Evolutionary conservation across 2,113 vertebrate genomes (phyloP), one percentile per base, ranked within the genome.

Genomic region (Grantiella picta): DNA sequence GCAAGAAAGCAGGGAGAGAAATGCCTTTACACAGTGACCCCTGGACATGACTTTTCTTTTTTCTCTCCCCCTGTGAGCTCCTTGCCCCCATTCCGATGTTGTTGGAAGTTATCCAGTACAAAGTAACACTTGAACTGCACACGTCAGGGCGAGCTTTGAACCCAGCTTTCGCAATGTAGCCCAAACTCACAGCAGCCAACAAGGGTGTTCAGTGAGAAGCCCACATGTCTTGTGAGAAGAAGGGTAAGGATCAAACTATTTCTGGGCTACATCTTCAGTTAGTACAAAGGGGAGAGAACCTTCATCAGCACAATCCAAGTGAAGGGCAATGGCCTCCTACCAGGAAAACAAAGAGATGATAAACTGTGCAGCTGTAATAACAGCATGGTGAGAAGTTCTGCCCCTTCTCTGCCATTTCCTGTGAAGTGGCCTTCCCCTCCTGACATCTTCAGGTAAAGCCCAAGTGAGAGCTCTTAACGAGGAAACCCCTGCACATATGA

Each of bases 101-200:
- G 75, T 23, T 96, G 92, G 90, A 96, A 89, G 82, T 27, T 36
- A 71, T 64, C 78, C 95, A 96, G 95, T 90, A 94, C 93, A 97
- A 97, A 96, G 93, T 96, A 90, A 93, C 42, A 11, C 79, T 83
- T 35, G 18, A 89, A 77, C 35, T 75, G 94, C 92, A 89, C 94
- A 96, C 18, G 28, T 95, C 96, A 98, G 89, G 94, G 86, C 96
- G 97, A 98, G 93, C 97, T 98, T 98, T 98, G 98, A 70, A 96
- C 97, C 73, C 71, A 57, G 64, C 65, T 98, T 98, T 96, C 5
- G 63, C 95, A 98, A 98, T 1, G 1, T 60, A 72, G 75, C 49
- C 88, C 73, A 47, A 82, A 50, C 49, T 69, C 65, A 76, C 61
- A 91, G 78, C 86, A 82, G 36, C 68, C 85, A 44, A 31, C 5